phyloP scores from a whole-genome alignment of 2,113 vertebrate genomes.

The Merops nubicus region DNA sequence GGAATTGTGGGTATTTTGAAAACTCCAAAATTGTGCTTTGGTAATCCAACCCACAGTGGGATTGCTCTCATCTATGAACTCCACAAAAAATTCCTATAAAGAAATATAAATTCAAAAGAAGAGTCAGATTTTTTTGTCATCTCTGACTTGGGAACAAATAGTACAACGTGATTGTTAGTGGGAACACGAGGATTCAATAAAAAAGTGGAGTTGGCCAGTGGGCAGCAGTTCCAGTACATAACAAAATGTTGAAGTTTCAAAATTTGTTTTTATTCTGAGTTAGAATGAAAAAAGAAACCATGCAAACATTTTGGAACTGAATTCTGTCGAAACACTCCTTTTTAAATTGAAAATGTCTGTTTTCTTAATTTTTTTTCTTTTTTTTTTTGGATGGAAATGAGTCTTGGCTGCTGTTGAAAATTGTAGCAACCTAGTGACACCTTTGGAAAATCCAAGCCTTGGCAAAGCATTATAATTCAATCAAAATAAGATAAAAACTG shows the following conservation, averaged over 20 bases:
- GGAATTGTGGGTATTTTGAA: accelerated
- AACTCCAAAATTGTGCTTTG: not conserved
- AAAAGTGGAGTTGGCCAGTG: slow-evolving; percentile 7
- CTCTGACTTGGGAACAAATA: slow-evolving; percentile 4
- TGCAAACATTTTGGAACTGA: not conserved
- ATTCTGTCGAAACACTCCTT: not conserved
- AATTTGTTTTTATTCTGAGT: slow-evolving; percentile 50
- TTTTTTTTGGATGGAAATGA: not conserved
- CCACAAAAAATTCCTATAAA: not conserved
- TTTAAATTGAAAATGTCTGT: slow-evolving; percentile 1
- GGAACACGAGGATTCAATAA: slow-evolving; percentile 55
- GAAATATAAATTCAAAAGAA: not conserved
- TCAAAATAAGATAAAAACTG: not conserved
- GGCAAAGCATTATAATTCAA: not conserved
- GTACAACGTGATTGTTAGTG: not conserved
- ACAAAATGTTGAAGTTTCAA: slow-evolving; percentile 27
- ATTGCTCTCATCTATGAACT: not conserved
- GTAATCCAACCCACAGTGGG: not conserved
- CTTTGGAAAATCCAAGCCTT: not conserved
- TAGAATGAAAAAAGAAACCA: slow-evolving; percentile 27
- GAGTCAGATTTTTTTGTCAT: not conserved
- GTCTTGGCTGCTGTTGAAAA: not conserved
- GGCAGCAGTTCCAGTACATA: slow-evolving; percentile 12
- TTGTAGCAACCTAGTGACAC: not conserved
- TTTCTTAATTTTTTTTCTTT: not conserved